phyloP scores from a whole-genome alignment of 2,797 vertebrate species.

The Garrulus glandarius region DNA sequence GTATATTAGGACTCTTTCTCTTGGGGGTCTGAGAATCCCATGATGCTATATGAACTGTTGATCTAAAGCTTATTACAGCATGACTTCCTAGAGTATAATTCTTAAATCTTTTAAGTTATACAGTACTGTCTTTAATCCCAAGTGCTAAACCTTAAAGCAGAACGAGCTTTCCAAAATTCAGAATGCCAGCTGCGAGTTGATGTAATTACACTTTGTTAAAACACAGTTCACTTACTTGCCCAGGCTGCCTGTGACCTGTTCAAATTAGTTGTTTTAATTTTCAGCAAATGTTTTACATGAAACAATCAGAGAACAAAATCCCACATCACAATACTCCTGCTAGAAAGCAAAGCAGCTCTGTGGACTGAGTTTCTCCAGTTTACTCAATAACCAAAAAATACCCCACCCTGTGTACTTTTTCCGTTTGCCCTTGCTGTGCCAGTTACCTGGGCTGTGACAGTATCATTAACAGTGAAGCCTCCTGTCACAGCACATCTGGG shows the following conservation, averaged over 20 bases:
- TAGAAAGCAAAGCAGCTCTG: background rate
- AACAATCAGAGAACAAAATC: background rate
- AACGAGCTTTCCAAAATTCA: background rate
- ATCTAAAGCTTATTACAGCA: conserved; percentile 69
- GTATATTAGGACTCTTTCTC: conserved; percentile 51
- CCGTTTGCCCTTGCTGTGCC: background rate
- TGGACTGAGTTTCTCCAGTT: background rate
- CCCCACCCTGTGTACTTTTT: background rate
- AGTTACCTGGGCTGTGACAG: background rate
- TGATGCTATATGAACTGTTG: conserved; percentile 63
- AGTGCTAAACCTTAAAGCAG: conserved; percentile 22
- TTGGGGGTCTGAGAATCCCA: conserved; percentile 53
- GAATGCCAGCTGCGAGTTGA: background rate
- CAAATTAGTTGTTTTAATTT: background rate
- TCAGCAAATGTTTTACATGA: background rate
- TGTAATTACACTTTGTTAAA: background rate
- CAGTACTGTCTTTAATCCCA: conserved; percentile 48
- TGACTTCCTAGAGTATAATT: conserved; percentile 64
- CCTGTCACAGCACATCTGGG: background rate
- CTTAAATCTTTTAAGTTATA: conserved; percentile 66
- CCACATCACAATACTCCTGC: background rate
- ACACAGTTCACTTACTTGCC: background rate
- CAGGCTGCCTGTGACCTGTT: background rate
- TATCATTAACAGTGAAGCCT: background rate
- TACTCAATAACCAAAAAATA: background rate